A percentile compares a stretch with the other conserved stretches of the same genome.
These are phyloP conservation scores for Rhorus exstirpatorius DNA, from an alignment of 2,888 invertebrate species.

Conservation along the genomic window DNA sequence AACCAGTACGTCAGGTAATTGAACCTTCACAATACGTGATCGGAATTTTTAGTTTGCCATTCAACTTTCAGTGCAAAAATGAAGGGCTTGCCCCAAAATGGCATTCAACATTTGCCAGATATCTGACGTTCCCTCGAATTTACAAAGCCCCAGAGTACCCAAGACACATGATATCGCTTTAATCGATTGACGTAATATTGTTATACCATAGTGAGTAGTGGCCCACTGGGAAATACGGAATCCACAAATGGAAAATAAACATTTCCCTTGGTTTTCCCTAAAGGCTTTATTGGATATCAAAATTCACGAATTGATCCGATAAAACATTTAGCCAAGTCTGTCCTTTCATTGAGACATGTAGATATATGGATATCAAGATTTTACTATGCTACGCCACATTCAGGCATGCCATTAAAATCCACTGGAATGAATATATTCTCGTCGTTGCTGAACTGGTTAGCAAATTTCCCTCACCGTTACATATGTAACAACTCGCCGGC, in stretches of 20 bases:
- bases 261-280: not conserved
- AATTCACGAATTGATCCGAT: not conserved
- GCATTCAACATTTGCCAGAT: too few relatives aligned
- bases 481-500: slow-evolving; percentile 21
- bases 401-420: not conserved
- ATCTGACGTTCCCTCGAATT: not conserved
- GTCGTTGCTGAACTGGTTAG: slow-evolving; percentile 4
- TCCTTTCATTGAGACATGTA: not conserved
- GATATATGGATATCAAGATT: not conserved
- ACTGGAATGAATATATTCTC: too few relatives aligned
- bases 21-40: not conserved
- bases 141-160: not conserved
- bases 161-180: not conserved
- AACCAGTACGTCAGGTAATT: not conserved
- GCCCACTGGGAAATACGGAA: not conserved
- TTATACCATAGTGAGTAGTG: not conserved
- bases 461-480: slow-evolving; percentile 32
- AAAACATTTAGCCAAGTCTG: not conserved
- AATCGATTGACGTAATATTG: not conserved
- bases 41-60: not conserved
- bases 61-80: not conserved
- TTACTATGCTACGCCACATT: not conserved
- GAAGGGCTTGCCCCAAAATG: too few relatives aligned
- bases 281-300: not conserved
- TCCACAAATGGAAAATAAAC: not conserved